Evolutionary conservation across 2,113 vertebrate species (phyloP), one percentile per base, ranked within the genome.

Genomic region (Aspiorhynchus laticeps): DNA sequence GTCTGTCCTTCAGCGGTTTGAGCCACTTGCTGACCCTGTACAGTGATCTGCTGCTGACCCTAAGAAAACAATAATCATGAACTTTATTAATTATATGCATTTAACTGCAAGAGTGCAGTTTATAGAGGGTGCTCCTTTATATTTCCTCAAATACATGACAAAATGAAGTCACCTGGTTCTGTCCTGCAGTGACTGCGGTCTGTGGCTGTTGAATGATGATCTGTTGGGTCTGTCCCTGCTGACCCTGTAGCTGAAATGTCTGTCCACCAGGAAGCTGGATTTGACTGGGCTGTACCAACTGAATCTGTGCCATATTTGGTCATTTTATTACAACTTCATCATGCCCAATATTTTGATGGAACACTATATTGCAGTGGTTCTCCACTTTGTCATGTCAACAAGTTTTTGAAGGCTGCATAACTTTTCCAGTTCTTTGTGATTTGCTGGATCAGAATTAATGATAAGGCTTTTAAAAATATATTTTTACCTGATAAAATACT

Each of bases 161-260:
- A n/a, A 41, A 74, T 74, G 21, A 74, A 74, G 36, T n/a, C 24
- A 99, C 98, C 97, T 99, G 98, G 90, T 96, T 99, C 95, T 99
- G 98, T 89, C 98, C 98, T 17, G 98, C 98, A 0, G 98, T 99
- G 91, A 98, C 96, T 9, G 96, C 98, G 1, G 97, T 96, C 95
- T 99, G 98, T 31, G 98, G 98, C 94, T 99, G 98, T 92, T 99
- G 98, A 92, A 99, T 99, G 93, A 99, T 99, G 93, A 99, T 99
- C 92, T 99, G 98, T 90, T 99, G 98, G 48, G 98, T 95, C 89
- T 99, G 97, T 82, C 97, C 98, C 93, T 99, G 98, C 91, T 99
- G 98, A 59, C 98, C 96, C 93, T 98, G 97, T 10, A 99, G 95
- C 93, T 99, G 98, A 46, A 99, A 94, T 69, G 98, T 97, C 92